Conservation (phyloP, 2,888 invertebrate species). For the Pachymerium ferrugineum region DNA sequence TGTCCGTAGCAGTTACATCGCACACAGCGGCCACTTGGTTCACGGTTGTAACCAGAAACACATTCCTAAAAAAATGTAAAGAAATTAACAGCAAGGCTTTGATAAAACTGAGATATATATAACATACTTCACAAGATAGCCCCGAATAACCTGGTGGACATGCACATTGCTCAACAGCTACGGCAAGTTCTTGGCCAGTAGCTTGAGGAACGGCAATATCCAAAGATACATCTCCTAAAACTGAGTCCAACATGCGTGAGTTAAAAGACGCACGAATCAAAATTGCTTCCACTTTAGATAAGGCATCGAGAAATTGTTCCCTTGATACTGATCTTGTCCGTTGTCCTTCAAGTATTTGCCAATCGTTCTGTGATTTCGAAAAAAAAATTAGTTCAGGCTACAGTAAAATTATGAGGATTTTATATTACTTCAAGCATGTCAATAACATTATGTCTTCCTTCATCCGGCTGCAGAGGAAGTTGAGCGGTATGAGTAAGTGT, state of each 20-base stretch:
- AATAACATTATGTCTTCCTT: conserved; percentile 44
- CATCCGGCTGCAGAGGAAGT: conserved; percentile 51
- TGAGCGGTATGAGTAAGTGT: conserved; percentile 71
- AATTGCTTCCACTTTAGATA: conserved; percentile 75
- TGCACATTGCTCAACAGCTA: conserved; percentile 79
- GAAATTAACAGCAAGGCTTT: neutral
- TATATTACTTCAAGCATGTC: conserved; percentile 55
- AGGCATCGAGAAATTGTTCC: conserved; percentile 73
- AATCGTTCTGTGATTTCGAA: conserved; percentile 40
- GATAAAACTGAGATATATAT: neutral
- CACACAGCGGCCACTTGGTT: conserved; percentile 52
- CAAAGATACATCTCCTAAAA: conserved; percentile 76
- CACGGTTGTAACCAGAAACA: conserved; percentile 64
- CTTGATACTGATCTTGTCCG: conserved; percentile 55
- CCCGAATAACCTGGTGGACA: conserved; percentile 83
- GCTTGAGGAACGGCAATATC: conserved; percentile 71
- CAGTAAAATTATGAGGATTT: neutral
- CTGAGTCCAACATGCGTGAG: conserved; percentile 58
- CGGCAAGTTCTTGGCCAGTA: conserved; percentile 70
- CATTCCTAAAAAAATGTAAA: conserved; percentile 52
- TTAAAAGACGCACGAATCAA: conserved; percentile 72
- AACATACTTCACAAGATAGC: conserved; percentile 69
- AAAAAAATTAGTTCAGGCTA: neutral
- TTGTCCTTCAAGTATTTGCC: conserved; percentile 41
- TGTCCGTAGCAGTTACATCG: conserved; percentile 69